Evolutionary conservation across 2,797 vertebrate genomes (phyloP), one percentile per base, ranked within the genome.

Genomic region (Thalassophryne amazonica): DNA sequence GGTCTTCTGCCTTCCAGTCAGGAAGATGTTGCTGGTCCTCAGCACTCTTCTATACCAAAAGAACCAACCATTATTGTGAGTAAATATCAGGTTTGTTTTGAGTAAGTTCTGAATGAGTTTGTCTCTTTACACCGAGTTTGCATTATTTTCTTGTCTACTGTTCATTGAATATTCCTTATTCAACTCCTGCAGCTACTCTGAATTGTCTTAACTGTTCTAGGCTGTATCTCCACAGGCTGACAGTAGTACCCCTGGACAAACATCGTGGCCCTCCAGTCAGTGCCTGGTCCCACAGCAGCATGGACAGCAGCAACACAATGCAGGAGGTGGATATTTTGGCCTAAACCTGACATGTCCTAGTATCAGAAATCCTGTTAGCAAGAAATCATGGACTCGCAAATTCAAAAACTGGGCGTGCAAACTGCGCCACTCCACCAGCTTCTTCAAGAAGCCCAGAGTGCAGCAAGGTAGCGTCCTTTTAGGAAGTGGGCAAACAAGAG

Each of bases 241-340:
- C 70, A 90, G 73, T 85, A 86, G 81, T 79, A 83, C 87, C 76
- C 60, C 71, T 45, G 88, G 83, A 90, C 91, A 91, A 2, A 77
- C 81, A 61, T 68, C 77, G 40, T 83, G 85, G 87, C 77, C 83
- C 76, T 67, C 63, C 78, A 92, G 86, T 85, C 91, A 91, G 88
- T 88, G 85, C 58, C 89, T 74, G 61, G 82, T 88, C 80, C 90
- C 83, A 58, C 74, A 85, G 62, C 73, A 81, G 78, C 83, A 88
- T 13, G 86, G 88, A 92, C 83, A 89, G 75, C 90, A 91, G 86
- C 90, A 92, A 82, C 92, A 93, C 78, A 90, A 89, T 91, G 92
- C 90, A 92, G 93, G 92, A 97, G 95, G 95, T 97, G 94, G 94
- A 95, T 97, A 95, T 95, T 94, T 95, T 95, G 95, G 93, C 94